Evolutionary conservation across 2,113 vertebrate genomes (phyloP), one percentile per base, ranked within the genome.

Genomic region (Apistogramma diplotaenia): DNA sequence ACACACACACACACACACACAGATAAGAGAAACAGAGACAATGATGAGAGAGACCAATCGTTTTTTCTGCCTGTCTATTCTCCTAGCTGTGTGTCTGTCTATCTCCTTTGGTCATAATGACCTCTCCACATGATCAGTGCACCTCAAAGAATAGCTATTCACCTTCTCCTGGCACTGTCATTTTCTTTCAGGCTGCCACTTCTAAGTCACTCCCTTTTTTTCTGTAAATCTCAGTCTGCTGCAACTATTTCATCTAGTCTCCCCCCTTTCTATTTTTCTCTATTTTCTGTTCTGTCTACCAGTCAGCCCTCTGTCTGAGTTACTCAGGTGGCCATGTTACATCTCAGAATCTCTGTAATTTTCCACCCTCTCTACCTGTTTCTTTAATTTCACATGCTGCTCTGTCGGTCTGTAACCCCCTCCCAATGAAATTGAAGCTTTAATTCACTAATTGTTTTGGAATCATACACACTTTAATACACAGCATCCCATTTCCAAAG

Each of bases 71-170:
- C 70, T 49, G 46, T 83, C 80, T 81, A 72, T 78, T 77, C 78
- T 15, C 56, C 78, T 70, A 46, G 74, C 83, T 80, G 56, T 35
- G 25, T 70, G 62, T 70, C 78, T 70, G 51, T 86, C 81, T 83
- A 21, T 62, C 83, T 84, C 61, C 54, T 71, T 83, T 81, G 80
- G 83, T 78, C 54, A 27, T 84, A 82, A 83, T 82, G 79, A 90
- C 87, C 83, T 84, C 62, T 85, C 58, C 31, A 74, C 73, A 70
- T 87, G 83, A 90, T 86, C 86, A 90, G 82, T 55, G 74, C 73
- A 73, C 80, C 78, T 81, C 73, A 27, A 78, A 89, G 84, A 86
- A 84, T 74, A 76, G 81, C 82, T 35, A 62, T 65, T 88, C 82
- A 83, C 87, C 79, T 81, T 90, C 76, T 85, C 74, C 72, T 74